Evolutionary conservation across 2,888 invertebrate genomes (phyloP), one percentile per base, ranked within the genome.

Genomic region (Chrysolina oricalcia): DNA sequence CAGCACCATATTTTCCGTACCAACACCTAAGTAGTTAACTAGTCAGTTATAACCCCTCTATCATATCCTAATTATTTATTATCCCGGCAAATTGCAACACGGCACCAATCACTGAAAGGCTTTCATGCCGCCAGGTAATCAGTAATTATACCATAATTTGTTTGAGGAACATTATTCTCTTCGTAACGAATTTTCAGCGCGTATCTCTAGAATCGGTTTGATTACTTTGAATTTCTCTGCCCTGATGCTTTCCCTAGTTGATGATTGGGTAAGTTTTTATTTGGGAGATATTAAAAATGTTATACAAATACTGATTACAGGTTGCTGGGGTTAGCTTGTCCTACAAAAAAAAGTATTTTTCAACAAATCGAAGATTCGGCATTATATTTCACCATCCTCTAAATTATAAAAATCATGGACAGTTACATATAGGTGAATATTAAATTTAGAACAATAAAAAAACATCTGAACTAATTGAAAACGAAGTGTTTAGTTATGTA

Each of bases 61-160:
- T n/a, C 53, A 53, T 17, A 68, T 68, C 35, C 40, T 68, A 68
- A 68, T 56, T 53, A 68, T 68, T 68, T 68, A 53, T 50, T 35
- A 53, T 68, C 68, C 59, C 23, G 17, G 40, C 35, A 68, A 40
- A 68, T 68, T 68, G 68, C 68, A 68, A 53, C 53, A 68, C 40
- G 27, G 68, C 21, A 53, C 68, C 15, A 68, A 68, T 56, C 68
- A 53, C 9, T 53, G 19, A 68, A 68, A 68, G 53, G 68, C 11
- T 40, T 15, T 19, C 13, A 40, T 53, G 53, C 68, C 41, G 68
- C 68, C 56, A 56, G 21, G 68, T 56, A 40, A 68, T 68, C 41
- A 68, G 48, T 50, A 23, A 50, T 67, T 13, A 50, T 53, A 53
- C 19, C 56, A 40, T 68, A 68, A 68, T 68, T 53, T n/a, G 68